Conservation (phyloP, 2,888 invertebrate genomes). For the Ecdyonurus torrentis region DNA sequence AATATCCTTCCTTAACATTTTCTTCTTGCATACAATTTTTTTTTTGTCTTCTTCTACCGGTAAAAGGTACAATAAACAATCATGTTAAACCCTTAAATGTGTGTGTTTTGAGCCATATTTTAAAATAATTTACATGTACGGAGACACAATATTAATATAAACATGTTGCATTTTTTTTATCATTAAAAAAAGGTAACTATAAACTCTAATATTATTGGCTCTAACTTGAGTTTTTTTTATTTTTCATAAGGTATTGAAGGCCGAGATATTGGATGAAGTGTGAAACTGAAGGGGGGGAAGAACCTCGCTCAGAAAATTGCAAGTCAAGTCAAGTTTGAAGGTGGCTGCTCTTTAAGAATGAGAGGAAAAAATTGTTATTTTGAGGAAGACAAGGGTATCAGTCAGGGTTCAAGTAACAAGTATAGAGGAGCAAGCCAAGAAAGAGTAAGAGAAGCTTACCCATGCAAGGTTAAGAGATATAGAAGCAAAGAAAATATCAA, state of each 20-base stretch:
- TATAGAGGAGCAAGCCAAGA: background rate
- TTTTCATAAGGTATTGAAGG: conserved; percentile 65
- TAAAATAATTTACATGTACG: too few species aligned
- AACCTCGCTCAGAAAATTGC: background rate
- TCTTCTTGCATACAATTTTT: too few species aligned
- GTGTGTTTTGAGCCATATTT: too few species aligned
- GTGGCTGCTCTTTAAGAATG: background rate
- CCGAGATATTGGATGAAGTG: conserved; percentile 67
- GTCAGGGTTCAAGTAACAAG: background rate
- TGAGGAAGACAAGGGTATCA: background rate
- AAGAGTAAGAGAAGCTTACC: background rate
- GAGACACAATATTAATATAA: too few species aligned
- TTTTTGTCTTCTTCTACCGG: too few species aligned
- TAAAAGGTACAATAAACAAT: too few species aligned
- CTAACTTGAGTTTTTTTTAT: conserved; percentile 56
- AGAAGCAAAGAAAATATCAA: background rate
- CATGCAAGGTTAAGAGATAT: background rate
- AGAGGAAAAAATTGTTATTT: background rate
- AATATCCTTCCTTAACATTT: too few species aligned
- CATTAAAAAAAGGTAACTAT: too few species aligned
- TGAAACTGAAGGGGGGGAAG: background rate
- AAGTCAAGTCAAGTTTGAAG: background rate
- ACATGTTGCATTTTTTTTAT: too few species aligned
- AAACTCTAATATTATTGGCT: conserved; percentile 19
- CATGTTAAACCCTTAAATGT: too few species aligned